Evolutionary conservation across 30 jellyfish, hydroid and myxozoan genomes (phyloP).

Genomic region (Sanderia malayensis): DNA sequence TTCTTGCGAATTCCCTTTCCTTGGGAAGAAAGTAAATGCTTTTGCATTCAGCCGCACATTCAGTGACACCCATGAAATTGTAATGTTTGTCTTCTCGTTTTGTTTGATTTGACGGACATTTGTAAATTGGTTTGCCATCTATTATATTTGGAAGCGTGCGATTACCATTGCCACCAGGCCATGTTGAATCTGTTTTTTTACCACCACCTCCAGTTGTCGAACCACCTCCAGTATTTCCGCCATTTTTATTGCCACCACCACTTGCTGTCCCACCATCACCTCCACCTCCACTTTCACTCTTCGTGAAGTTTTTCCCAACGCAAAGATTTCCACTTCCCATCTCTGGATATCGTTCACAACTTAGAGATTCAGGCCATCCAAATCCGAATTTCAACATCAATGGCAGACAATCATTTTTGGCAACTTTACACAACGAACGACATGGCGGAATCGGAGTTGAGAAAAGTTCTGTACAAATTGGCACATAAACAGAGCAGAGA

Average conservation of each 20-base stretch:
- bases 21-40: constrained; percentile 70
- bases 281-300: constrained; percentile 22
- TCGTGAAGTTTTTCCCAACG: constrained; percentile 62
- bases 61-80: constrained; percentile 84
- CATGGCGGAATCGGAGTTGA: constrained; percentile 91
- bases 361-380: constrained; percentile 77
- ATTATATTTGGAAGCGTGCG: neutral
- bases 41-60: constrained; percentile 86
- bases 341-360: constrained; percentile 83
- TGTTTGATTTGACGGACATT: constrained; percentile 78
- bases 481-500: constrained; percentile 92
- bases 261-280: constrained; percentile 7
- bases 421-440: constrained; percentile 79
- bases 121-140: constrained; percentile 35
- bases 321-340: constrained; percentile 67
- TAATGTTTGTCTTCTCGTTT: constrained; percentile 74
- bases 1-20: constrained; percentile 93
- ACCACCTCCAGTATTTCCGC: constrained; percentile 26
- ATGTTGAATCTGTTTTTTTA: neutral
- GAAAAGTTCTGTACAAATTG: constrained; percentile 75
- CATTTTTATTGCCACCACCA: constrained; percentile 29
- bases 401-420: constrained; percentile 72
- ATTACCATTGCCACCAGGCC: neutral
- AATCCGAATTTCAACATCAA: constrained; percentile 75
- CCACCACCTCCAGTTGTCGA: neutral